These are phyloP conservation scores for Clepsis dumicolana DNA, from an alignment of 2,888 invertebrate genomes.

Conservation along the genomic window DNA sequence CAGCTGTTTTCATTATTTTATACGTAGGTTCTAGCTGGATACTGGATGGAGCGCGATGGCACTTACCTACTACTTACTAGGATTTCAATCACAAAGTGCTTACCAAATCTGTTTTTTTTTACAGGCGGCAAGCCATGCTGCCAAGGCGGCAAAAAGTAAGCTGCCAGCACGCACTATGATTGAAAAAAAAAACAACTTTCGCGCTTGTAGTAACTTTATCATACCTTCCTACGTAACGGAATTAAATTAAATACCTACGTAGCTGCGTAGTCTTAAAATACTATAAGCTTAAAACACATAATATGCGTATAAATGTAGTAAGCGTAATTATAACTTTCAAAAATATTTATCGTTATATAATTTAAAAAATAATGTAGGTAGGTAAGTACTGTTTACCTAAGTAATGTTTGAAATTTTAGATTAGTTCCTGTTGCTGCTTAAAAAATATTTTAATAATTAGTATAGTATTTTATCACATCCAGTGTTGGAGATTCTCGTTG, in stretches of 20 bases:
- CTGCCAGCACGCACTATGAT: not conserved
- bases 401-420: constrained; percentile 30
- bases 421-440: constrained; percentile 55
- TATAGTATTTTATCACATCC: constrained; percentile 69
- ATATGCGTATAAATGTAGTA: constrained; percentile 51
- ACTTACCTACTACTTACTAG: no score
- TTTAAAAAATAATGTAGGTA: constrained; percentile 53
- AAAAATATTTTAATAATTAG: constrained; percentile 49
- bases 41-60: no score
- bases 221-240: constrained; percentile 10
- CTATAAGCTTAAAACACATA: constrained; percentile 42
- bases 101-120: constrained; percentile 47
- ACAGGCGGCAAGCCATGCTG: constrained; percentile 80
- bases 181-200: not conserved
- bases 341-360: constrained; percentile 68
- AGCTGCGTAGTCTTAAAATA: constrained; percentile 14
- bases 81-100: no score
- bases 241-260: not conserved
- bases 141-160: constrained; percentile 71
- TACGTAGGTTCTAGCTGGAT: no score
- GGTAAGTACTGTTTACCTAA: no score
- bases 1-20: no score
- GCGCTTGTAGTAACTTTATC: constrained; percentile 2
- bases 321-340: not conserved
- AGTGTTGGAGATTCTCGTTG: constrained; percentile 64